Base-by-base conservation (phyloP, 2,888 invertebrate genomes). In the Tetragonula carbonaria region DNA sequence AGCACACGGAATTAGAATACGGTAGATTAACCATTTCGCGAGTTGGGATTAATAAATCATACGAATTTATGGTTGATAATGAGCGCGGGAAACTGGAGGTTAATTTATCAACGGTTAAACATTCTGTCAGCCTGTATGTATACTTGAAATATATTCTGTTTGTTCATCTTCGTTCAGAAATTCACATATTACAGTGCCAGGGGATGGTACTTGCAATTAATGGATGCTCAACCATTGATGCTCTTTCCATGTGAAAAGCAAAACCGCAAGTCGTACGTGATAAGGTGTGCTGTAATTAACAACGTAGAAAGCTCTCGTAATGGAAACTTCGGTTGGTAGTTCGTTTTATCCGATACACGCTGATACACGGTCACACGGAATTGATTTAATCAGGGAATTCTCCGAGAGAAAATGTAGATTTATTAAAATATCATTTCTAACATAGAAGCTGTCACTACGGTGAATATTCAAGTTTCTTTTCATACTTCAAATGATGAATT, bases 151-250 rank as follows among this genome's bases (percentile, higher is more conserved):
- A 18, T 4, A n/a, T 33, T 8, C 53, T 21, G 33, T 21, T 62
- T 4, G n/a, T 72, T 45, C 23, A 18, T 11, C 4, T 5, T 53
- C 14, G 1, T 18, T 45, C 23, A 23, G 38, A n/a, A 21, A 66
- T 74, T 66, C 66, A 38, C 13, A 53, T 45, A 66, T 55, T 6
- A 23, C 13, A 4, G 33, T 33, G n/a, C 33, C 4, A 45, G n/a
- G 28, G 63, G 16, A 50, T 21, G 51, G 53, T 53, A 2, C 74
- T 55, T 23, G 66, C 33, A 66, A 74, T 74, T 74, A 66, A 55
- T 55, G 74, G 66, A 74, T 55, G 53, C 23, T 18, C 53, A 14
- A n/a, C 53, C 6, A 23, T 55, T 6, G 38, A 13, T 21, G 14
- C 5, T 73, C 21, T 50, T 62, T 62, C 45, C 45, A 8, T 62